These are phyloP conservation scores for Anarrhichthys ocellatus DNA, from an alignment of 2,113 vertebrate genomes.

Conservation along the genomic window DNA sequence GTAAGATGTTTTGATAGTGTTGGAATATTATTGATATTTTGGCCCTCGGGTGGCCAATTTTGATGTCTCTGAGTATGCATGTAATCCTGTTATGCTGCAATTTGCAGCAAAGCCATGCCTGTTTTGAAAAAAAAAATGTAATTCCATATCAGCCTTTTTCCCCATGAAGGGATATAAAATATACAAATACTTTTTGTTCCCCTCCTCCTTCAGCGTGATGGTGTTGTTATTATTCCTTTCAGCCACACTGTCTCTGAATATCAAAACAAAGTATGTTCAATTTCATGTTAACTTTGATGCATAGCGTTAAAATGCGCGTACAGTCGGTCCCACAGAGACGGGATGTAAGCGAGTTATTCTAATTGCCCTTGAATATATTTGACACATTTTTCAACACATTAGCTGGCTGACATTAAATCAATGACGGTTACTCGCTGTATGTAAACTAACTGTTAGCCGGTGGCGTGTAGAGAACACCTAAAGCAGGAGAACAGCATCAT, in stretches of 20 bases:
- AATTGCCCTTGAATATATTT: constrained; percentile 29
- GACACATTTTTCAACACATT: constrained; percentile 25
- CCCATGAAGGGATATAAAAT: constrained; percentile 24
- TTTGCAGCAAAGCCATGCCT: constrained; percentile 13
- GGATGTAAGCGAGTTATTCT: background rate
- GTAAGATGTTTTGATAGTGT: constrained; percentile 25
- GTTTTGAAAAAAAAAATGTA: constrained; percentile 31
- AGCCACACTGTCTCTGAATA: constrained; percentile 1
- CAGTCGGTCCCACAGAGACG: background rate
- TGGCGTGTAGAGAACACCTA: background rate
- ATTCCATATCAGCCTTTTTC: background rate
- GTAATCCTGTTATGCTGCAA: constrained; percentile 47
- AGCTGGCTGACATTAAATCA: constrained; percentile 19
- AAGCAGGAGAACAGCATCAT: background rate
- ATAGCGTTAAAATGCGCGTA: background rate
- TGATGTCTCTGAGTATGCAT: background rate
- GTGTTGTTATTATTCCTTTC: constrained; percentile 10
- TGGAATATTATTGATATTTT: constrained; percentile 31
- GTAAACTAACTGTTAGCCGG: background rate
- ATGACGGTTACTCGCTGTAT: background rate
- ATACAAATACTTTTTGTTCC: background rate
- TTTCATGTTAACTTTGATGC: background rate
- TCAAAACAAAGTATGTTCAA: constrained; percentile 2
- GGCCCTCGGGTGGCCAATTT: constrained; percentile 26
- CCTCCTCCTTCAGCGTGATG: background rate